Conservation (phyloP, 2,888 invertebrate species). For the Catocala sponsa region DNA sequence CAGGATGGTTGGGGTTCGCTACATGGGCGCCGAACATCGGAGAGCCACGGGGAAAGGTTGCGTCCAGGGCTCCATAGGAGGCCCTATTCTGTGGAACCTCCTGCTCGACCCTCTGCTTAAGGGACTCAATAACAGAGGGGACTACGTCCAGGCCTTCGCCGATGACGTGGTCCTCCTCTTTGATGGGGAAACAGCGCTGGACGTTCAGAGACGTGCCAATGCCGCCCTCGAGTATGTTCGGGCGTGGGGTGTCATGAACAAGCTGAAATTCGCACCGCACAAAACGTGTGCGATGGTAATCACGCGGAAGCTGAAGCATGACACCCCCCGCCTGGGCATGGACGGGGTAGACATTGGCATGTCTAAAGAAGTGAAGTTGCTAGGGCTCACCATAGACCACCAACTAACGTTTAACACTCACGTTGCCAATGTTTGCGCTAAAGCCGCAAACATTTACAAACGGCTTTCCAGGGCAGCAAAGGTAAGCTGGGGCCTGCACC, state of each 20-base stretch:
- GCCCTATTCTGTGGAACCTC: too few relatives aligned
- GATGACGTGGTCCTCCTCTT: constrained; percentile 4
- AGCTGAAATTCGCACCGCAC: not conserved
- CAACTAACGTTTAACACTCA: too few relatives aligned
- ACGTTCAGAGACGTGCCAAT: not conserved
- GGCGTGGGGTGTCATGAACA: constrained; percentile 20
- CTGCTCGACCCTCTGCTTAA: too few relatives aligned
- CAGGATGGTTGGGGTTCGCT: too few relatives aligned
- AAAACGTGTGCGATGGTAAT: constrained; percentile 6
- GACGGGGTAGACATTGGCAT: not conserved
- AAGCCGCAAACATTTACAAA: constrained; percentile 10
- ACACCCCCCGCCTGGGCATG: constrained; percentile 9
- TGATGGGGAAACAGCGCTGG: not conserved
- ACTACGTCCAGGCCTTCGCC: not conserved
- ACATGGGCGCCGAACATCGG: too few relatives aligned
- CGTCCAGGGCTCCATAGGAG: too few relatives aligned
- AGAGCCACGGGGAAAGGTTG: too few relatives aligned
- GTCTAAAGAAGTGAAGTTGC: not conserved
- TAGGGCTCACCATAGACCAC: too few relatives aligned
- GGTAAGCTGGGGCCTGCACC: constrained; percentile 14
- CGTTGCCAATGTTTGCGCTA: not conserved
- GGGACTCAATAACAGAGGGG: not conserved
- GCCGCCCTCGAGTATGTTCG: constrained; percentile 17
- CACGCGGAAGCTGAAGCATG: constrained; percentile 1
- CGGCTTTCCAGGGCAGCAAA: constrained; percentile 8